Conservation (phyloP, 2,888 invertebrate species). For the Trachelus tabidus region DNA sequence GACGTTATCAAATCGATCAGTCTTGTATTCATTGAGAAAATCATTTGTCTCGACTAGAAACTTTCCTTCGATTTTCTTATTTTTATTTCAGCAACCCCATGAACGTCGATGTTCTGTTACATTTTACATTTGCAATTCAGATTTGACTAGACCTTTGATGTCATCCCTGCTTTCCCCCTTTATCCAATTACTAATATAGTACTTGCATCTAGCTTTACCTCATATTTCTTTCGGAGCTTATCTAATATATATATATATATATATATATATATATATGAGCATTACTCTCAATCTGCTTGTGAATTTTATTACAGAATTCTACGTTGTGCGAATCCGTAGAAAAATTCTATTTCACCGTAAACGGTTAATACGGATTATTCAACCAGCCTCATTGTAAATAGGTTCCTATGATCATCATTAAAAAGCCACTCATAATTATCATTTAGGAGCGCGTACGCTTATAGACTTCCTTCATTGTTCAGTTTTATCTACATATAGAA, state of each 20-base stretch:
- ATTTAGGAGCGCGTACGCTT: background rate
- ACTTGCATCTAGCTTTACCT: background rate
- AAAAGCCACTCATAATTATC: background rate
- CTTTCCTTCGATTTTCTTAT: background rate
- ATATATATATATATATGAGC: background rate
- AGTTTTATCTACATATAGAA: background rate
- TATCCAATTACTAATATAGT: background rate
- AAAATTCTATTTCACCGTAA: background rate
- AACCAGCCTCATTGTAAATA: background rate
- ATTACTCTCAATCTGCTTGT: background rate
- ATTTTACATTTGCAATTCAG: background rate
- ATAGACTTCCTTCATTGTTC: background rate
- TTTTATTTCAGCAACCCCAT: background rate
- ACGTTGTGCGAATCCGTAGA: background rate
- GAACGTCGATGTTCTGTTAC: background rate
- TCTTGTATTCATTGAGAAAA: background rate
- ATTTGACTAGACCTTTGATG: background rate
- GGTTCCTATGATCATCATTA: background rate
- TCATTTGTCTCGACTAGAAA: background rate
- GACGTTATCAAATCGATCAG: background rate
- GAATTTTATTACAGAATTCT: background rate
- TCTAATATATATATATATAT: background rate
- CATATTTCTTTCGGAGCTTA: background rate
- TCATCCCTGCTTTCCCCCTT: background rate
- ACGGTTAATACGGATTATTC: background rate